These are phyloP conservation scores for Caenorhabditis inopinata DNA, from an alignment of 1,140 invertebrate genomes.

Conservation along the genomic window DNA sequence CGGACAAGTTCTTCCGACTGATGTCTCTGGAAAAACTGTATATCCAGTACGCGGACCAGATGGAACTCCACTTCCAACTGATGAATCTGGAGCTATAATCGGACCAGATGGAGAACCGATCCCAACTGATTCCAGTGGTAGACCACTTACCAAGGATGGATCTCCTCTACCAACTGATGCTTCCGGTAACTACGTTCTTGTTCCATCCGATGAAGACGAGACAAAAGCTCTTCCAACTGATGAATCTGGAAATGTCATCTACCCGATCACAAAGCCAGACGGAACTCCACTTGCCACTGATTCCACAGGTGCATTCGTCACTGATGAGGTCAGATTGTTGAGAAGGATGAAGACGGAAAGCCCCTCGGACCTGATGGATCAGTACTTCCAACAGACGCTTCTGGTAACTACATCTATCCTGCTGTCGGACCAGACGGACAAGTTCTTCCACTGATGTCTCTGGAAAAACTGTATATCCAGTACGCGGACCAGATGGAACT, in stretches of 20 bases:
- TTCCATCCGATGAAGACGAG: neutral
- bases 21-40: neutral
- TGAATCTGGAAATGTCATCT: neutral
- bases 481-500: constrained; percentile 43
- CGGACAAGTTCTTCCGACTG: constrained; percentile 28
- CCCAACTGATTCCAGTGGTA: constrained; percentile 21
- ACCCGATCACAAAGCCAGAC: constrained; percentile 36
- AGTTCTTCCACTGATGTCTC: constrained; percentile 9
- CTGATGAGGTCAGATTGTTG: neutral
- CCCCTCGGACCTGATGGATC: constrained; percentile 39
- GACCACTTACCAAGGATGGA: constrained; percentile 33
- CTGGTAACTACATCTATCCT: constrained; percentile 41
- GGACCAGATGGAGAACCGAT: constrained; percentile 32
- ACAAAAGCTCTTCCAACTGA: constrained; percentile 30
- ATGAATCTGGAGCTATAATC: constrained; percentile 9
- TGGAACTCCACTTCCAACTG: constrained; percentile 35
- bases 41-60: neutral
- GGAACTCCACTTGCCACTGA: constrained; percentile 37
- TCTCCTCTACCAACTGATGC: neutral
- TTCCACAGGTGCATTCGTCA: constrained; percentile 28
- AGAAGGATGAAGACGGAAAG: constrained; percentile 34
- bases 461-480: constrained; percentile 40
- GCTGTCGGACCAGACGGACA: constrained; percentile 39
- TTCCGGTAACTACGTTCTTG: neutral
- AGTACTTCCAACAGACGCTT: constrained; percentile 40